Evolutionary conservation across 2,888 invertebrate genomes (phyloP).

Genomic region (Tipula helvola): DNA sequence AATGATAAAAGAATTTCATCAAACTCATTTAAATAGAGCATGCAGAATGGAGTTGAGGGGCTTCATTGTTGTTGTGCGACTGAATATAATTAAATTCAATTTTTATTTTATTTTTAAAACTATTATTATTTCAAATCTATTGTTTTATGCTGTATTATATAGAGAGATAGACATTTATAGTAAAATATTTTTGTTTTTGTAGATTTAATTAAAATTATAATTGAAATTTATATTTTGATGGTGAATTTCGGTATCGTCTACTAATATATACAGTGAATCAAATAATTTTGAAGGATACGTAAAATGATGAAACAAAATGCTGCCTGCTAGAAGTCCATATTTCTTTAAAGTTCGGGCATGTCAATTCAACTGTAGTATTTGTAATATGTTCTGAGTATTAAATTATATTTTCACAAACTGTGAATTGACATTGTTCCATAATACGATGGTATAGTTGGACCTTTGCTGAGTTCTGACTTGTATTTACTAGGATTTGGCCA

Average conservation of each 20-base stretch:
- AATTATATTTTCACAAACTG: too few relatives aligned
- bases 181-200: not conserved
- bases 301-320: too few relatives aligned
- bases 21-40: slow-evolving; percentile 4
- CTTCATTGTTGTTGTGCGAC: not conserved
- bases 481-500: too few relatives aligned
- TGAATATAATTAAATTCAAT: not conserved
- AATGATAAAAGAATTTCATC: not conserved
- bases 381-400: too few relatives aligned
- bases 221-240: not conserved
- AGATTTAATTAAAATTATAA: not conserved
- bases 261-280: too few relatives aligned
- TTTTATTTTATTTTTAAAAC: not conserved
- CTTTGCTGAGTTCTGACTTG: too few relatives aligned
- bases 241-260: not conserved
- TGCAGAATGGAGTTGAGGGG: not conserved
- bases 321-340: too few relatives aligned
- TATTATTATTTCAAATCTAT: not conserved
- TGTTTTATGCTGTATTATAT: not conserved
- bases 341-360: too few relatives aligned
- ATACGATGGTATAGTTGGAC: too few relatives aligned
- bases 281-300: too few relatives aligned
- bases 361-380: too few relatives aligned
- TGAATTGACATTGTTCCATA: too few relatives aligned
- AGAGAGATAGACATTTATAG: not conserved